phyloP scores from a whole-genome alignment of 2,797 vertebrate genomes.

The Peromyscus nudipes region DNA sequence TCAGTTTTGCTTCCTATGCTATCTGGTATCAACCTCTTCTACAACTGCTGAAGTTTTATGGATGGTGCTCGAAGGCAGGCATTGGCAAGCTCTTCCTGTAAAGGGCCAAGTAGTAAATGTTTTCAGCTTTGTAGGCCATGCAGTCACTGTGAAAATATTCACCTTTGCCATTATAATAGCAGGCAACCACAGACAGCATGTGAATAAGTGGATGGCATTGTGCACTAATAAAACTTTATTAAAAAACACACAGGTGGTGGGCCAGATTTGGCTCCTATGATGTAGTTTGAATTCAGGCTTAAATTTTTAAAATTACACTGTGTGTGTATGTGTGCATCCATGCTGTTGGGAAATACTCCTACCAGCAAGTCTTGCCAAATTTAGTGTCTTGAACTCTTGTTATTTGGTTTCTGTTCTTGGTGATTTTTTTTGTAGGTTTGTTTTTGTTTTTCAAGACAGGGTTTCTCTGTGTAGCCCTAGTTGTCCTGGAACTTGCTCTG shows the following conservation, averaged over 20 bases:
- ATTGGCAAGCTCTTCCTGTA: background rate
- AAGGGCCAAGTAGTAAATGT: background rate
- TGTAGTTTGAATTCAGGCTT: background rate
- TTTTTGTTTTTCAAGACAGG: background rate
- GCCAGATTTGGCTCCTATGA: background rate
- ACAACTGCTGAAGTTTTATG: background rate
- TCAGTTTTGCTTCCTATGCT: background rate
- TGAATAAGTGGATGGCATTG: background rate
- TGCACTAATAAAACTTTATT: constrained; percentile 52
- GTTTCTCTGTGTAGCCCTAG: background rate
- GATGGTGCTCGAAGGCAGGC: background rate
- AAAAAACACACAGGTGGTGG: background rate
- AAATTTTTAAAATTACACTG: background rate
- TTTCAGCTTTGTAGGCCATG: background rate
- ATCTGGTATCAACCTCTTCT: background rate
- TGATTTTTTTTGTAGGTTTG: background rate
- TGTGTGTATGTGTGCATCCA: background rate
- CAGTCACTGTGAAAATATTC: background rate
- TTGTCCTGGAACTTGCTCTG: background rate
- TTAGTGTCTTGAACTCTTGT: background rate
- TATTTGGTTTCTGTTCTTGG: background rate
- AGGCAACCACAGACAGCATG: background rate
- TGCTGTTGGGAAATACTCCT: background rate
- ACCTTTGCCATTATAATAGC: background rate
- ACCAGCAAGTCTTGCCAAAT: background rate